phyloP scores from a whole-genome alignment of 1,140 invertebrate species.

The Saccostrea echinata region DNA sequence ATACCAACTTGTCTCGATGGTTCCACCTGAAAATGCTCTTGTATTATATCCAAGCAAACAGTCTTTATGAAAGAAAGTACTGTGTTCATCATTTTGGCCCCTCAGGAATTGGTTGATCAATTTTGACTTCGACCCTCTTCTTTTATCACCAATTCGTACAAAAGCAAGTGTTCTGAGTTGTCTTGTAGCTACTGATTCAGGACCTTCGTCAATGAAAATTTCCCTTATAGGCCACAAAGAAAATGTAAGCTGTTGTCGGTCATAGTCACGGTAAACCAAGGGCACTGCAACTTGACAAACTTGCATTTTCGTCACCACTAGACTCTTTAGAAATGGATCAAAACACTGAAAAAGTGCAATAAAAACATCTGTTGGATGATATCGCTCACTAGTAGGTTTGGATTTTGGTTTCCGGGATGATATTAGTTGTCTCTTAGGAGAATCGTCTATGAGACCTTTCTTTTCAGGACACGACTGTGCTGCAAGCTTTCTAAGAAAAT shows the following conservation, averaged over 20 bases:
- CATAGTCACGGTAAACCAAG: background rate
- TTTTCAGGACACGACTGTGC: no score
- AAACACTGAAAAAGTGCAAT: no score
- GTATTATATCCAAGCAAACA: background rate
- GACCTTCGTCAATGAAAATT: no score
- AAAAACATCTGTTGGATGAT: no score
- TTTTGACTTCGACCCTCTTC: background rate
- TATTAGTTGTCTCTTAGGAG: no score
- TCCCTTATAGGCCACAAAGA: no score
- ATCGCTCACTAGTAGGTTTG: no score
- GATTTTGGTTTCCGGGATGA: no score
- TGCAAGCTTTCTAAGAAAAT: no score
- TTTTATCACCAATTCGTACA: background rate
- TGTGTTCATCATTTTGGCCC: background rate
- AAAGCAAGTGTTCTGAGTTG: background rate
- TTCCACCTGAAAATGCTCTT: background rate
- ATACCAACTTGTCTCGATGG: background rate
- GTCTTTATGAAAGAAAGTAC: background rate
- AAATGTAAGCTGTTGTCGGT: no score
- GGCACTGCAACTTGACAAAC: background rate
- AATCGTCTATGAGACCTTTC: no score
- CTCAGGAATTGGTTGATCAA: background rate
- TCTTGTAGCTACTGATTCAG: background rate
- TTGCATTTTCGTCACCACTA: background rate
- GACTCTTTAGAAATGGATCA: background rate